These are phyloP conservation scores for Antechinus stuartii DNA, from an alignment of 2,113 vertebrate genomes.

Conservation along the genomic window DNA sequence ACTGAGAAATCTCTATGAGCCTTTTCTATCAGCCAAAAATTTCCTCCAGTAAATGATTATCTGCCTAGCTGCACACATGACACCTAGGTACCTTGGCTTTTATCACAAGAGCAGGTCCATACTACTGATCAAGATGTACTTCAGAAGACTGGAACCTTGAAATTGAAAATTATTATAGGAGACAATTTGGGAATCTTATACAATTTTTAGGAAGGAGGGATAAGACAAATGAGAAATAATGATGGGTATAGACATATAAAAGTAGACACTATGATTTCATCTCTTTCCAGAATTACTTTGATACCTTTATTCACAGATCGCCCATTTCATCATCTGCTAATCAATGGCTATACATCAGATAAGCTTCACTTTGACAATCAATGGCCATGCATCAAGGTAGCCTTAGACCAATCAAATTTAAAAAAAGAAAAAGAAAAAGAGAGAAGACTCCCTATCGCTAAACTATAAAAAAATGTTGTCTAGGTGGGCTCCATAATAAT, in stretches of 20 bases:
- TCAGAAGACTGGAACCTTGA: background rate
- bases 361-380: slow-evolving; percentile 15
- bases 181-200: slow-evolving; percentile 9
- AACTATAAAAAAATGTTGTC: background rate
- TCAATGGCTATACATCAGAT: background rate
- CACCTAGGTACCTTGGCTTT: background rate
- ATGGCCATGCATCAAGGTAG: background rate
- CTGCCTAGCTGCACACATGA: background rate
- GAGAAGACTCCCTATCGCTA: background rate
- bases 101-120: background rate
- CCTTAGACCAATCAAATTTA: background rate
- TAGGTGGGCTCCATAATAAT: background rate
- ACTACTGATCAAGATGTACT: background rate
- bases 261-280: background rate
- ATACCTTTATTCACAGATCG: background rate
- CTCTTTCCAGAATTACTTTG: slow-evolving; percentile 37
- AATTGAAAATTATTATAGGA: slow-evolving; percentile 12
- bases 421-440: background rate
- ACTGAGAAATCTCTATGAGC: background rate
- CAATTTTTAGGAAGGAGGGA: background rate
- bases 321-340: background rate
- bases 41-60: background rate
- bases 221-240: background rate
- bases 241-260: background rate
- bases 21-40: background rate